Evolutionary conservation across 2,113 vertebrate species (phyloP).

Genomic region (Orientallactaga bullata): DNA sequence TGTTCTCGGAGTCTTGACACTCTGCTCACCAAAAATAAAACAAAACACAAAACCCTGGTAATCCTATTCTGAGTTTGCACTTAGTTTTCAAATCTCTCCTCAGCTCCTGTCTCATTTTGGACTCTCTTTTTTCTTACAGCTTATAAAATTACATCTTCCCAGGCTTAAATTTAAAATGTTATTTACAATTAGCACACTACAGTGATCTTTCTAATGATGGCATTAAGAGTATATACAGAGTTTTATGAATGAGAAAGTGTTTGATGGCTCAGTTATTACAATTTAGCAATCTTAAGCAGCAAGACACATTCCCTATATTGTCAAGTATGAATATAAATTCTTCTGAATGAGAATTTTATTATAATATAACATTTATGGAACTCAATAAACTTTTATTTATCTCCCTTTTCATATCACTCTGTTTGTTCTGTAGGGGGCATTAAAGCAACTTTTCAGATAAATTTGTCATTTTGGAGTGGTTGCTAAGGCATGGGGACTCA

Average conservation of each 20-base stretch:
- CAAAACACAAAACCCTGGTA: background rate
- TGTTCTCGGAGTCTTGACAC: background rate
- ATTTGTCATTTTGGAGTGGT: slow-evolving; percentile 27
- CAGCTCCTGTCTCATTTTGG: background rate
- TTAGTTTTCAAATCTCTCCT: background rate
- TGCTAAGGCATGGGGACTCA: background rate
- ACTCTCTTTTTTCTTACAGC: background rate
- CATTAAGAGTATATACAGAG: slow-evolving; percentile 39
- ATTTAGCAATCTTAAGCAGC: background rate
- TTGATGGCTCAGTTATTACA: slow-evolving; percentile 60
- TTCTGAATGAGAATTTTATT: slow-evolving; percentile 48
- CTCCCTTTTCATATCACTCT: slow-evolving; percentile 13
- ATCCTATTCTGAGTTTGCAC: background rate
- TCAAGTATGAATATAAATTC: slow-evolving; percentile 51
- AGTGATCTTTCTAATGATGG: slow-evolving; percentile 60
- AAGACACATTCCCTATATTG: slow-evolving; percentile 50
- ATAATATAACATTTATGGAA: slow-evolving; percentile 48
- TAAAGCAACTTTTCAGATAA: background rate
- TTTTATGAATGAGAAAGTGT: slow-evolving; percentile 63
- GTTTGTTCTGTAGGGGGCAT: background rate
- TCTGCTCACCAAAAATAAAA: background rate
- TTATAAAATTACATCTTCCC: background rate
- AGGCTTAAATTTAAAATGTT: slow-evolving; percentile 50
- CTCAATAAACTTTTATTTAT: slow-evolving; percentile 60
- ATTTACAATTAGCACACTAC: slow-evolving; percentile 43